A percentile compares a stretch with the other conserved stretches of the same genome.
Conservation (phyloP, 2,797 vertebrate genomes). For the Crax fasciolata region DNA sequence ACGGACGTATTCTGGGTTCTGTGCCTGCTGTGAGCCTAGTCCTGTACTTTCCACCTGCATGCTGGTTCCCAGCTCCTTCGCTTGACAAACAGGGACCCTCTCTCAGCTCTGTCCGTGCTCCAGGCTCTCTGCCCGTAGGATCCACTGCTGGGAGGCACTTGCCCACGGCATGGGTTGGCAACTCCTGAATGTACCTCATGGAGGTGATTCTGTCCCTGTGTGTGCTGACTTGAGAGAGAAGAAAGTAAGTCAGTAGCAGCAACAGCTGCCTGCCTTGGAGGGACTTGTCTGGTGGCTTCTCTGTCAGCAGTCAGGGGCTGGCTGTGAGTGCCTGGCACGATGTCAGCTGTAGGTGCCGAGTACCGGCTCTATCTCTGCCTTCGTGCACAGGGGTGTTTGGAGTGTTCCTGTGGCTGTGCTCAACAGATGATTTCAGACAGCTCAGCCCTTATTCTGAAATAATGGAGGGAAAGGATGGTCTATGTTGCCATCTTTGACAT, state of each 20-base stretch:
- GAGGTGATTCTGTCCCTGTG: rapidly evolving
- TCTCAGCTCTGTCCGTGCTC: not conserved
- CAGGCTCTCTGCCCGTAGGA: not conserved
- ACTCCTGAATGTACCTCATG: not conserved
- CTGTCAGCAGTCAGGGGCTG: rapidly evolving
- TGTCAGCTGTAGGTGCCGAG: rapidly evolving
- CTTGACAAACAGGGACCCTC: not conserved
- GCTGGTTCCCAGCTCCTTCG: not conserved
- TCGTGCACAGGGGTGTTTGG: too few species aligned
- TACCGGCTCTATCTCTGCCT: not conserved
- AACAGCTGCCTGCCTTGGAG: not conserved
- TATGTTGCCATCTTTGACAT: not conserved
- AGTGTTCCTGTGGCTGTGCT: not conserved
- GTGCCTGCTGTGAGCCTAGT: not conserved
- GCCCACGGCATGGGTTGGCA: rapidly evolving
- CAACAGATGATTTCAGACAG: not conserved
- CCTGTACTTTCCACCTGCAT: not conserved
- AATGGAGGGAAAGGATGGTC: not conserved
- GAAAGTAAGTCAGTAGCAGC: not conserved
- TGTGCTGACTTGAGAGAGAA: not conserved
- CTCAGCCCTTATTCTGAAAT: not conserved
- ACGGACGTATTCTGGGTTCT: not conserved
- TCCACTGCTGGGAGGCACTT: not conserved
- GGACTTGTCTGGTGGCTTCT: not conserved
- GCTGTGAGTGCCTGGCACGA: not conserved